Evolutionary conservation across 2,797 vertebrate species (phyloP).

Genomic region (Xerus rutilus): DNA sequence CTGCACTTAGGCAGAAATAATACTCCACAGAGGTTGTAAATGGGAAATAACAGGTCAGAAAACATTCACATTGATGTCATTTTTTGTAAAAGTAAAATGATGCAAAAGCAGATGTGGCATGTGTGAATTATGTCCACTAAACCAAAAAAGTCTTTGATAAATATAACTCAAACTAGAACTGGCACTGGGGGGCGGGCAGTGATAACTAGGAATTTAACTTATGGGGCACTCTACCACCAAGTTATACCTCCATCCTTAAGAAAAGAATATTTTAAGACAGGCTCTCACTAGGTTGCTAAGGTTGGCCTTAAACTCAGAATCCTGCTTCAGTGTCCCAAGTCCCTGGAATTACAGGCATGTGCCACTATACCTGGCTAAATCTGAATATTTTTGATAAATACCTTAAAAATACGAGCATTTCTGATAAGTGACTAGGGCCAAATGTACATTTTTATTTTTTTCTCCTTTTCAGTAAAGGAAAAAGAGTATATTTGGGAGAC

Average conservation of each 20-base stretch:
- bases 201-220: too few relatives aligned
- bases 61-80: neutral
- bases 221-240: too few relatives aligned
- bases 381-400: slow-evolving; percentile 26
- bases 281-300: too few relatives aligned
- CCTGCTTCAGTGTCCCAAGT: too few relatives aligned
- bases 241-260: too few relatives aligned
- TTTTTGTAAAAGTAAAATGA: slow-evolving; percentile 54
- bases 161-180: neutral
- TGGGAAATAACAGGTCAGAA: slow-evolving; percentile 24
- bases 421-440: neutral
- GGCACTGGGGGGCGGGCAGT: too few relatives aligned
- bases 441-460: neutral
- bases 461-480: neutral
- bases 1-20: slow-evolving; percentile 19
- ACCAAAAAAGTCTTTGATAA: neutral
- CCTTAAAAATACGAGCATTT: slow-evolving; percentile 30
- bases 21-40: neutral
- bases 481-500: neutral
- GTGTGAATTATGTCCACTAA: neutral
- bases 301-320: too few relatives aligned
- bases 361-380: too few relatives aligned
- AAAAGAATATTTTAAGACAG: too few relatives aligned
- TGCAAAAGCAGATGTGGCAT: neutral
- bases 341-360: too few relatives aligned